phyloP scores from a whole-genome alignment of 1,140 invertebrate genomes.

The Zaprionus vittiger region DNA sequence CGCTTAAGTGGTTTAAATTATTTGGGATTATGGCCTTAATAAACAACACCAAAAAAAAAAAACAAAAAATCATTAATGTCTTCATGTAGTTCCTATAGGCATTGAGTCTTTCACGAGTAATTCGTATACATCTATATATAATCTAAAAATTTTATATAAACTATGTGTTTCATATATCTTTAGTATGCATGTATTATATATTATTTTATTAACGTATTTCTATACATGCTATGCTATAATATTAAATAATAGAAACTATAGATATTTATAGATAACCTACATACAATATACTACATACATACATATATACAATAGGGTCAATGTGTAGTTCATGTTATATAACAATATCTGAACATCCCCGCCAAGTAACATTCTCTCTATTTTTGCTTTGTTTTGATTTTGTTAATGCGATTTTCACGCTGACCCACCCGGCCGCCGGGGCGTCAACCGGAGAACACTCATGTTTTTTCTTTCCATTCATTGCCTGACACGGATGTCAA shows the following conservation, averaged over 20 bases:
- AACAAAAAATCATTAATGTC: background rate
- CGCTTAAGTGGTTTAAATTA: constrained; percentile 34
- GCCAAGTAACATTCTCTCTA: background rate
- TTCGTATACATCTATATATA: background rate
- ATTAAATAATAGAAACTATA: too few relatives aligned
- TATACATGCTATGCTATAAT: too few relatives aligned
- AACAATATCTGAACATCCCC: background rate
- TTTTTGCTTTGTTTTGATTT: constrained; percentile 6
- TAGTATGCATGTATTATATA: too few relatives aligned
- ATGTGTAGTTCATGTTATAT: background rate
- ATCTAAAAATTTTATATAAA: too few relatives aligned
- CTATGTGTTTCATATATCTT: too few relatives aligned
- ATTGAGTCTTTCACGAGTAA: background rate
- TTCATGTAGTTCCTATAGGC: background rate
- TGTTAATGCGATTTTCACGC: constrained; percentile 36
- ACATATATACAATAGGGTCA: background rate
- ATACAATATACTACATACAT: background rate
- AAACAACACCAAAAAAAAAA: background rate
- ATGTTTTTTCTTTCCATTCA: background rate
- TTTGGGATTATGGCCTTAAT: background rate
- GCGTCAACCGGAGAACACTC: background rate
- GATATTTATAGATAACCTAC: too few relatives aligned
- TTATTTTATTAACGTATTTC: too few relatives aligned
- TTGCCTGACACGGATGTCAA: constrained; percentile 25
- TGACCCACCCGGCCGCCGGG: constrained; percentile 30